Percentiles rank a stretch among this genome's conserved stretches.
Evolutionary conservation across 2,113 vertebrate species (phyloP).

Genomic region (Scolopax mira): DNA sequence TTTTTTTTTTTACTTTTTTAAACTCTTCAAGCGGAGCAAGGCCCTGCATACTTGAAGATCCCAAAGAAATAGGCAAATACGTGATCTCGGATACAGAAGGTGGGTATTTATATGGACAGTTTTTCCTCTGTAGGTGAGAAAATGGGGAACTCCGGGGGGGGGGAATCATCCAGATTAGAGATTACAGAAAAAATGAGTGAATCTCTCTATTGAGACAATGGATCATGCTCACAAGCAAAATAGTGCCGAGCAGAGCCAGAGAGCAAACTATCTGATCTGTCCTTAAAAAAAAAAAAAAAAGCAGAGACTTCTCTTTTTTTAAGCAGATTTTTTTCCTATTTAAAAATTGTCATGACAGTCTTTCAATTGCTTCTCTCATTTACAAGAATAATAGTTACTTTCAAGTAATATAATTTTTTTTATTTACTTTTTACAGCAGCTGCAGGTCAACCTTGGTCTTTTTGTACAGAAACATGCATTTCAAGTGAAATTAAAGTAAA

Average conservation of each 20-base stretch:
- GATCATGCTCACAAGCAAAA: background rate
- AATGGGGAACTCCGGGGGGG: background rate
- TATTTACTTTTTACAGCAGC: constrained; percentile 59
- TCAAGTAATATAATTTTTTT: constrained; percentile 56
- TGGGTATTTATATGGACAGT: background rate
- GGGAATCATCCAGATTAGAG: background rate
- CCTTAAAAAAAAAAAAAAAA: background rate
- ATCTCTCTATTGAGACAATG: background rate
- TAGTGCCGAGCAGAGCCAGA: background rate
- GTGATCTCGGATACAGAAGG: background rate
- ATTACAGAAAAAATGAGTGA: background rate
- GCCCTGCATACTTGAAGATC: background rate
- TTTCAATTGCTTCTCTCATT: constrained; percentile 49
- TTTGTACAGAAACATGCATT: constrained; percentile 62
- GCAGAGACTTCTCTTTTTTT: background rate
- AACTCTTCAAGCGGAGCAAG: background rate
- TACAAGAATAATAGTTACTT: constrained; percentile 44
- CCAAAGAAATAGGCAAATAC: background rate
- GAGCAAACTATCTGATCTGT: background rate
- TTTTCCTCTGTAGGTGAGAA: background rate
- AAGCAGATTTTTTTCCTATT: background rate
- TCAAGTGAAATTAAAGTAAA: constrained; percentile 60
- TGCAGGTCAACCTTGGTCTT: constrained; percentile 61
- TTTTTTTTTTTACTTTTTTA: background rate
- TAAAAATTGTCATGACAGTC: constrained; percentile 22